A percentile compares a stretch with the other conserved stretches of the same genome.
Conservation (phyloP, 2,888 invertebrate genomes). For the Panorpa germanica region DNA sequence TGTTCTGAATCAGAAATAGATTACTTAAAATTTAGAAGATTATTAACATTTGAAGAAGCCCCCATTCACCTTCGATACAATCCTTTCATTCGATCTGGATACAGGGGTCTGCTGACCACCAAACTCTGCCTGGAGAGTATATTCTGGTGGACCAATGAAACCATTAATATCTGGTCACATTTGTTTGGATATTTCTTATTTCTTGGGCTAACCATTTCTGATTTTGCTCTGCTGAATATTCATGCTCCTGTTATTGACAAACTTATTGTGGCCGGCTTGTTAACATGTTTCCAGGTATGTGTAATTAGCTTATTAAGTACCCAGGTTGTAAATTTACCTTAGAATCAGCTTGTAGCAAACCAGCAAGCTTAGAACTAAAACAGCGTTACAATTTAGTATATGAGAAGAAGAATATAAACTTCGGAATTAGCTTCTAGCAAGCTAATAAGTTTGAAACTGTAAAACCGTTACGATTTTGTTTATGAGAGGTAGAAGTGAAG, state of each 20-base stretch:
- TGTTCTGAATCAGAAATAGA: too few relatives aligned
- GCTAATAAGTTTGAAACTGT: too few relatives aligned
- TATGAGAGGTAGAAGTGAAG: too few relatives aligned
- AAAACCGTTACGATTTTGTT: too few relatives aligned
- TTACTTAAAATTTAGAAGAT: too few relatives aligned
- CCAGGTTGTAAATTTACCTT: too few relatives aligned
- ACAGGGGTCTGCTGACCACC: conserved; percentile 65
- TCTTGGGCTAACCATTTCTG: conserved; percentile 65
- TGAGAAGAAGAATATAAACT: too few relatives aligned
- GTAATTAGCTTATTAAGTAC: neutral
- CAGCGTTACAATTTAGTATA: too few relatives aligned
- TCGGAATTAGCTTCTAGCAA: too few relatives aligned
- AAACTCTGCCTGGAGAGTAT: conserved; percentile 74
- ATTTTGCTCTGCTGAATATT: conserved; percentile 57
- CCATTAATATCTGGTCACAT: conserved; percentile 95
- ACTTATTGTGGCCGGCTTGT: conserved; percentile 61
- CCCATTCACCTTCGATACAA: conserved; percentile 75
- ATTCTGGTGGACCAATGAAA: conserved; percentile 96
- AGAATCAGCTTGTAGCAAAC: too few relatives aligned
- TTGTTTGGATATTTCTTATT: conserved; percentile 74
- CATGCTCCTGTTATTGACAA: conserved; percentile 69
- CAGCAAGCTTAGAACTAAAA: too few relatives aligned
- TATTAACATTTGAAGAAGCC: too few relatives aligned
- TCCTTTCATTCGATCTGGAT: conserved; percentile 69
- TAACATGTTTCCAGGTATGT: conserved; percentile 75